A percentile compares a stretch with the other conserved stretches of the same genome.
Conservation (phyloP, 30 jellyfish, hydroid and myxozoan genomes). For the Pelagia noctiluca region DNA sequence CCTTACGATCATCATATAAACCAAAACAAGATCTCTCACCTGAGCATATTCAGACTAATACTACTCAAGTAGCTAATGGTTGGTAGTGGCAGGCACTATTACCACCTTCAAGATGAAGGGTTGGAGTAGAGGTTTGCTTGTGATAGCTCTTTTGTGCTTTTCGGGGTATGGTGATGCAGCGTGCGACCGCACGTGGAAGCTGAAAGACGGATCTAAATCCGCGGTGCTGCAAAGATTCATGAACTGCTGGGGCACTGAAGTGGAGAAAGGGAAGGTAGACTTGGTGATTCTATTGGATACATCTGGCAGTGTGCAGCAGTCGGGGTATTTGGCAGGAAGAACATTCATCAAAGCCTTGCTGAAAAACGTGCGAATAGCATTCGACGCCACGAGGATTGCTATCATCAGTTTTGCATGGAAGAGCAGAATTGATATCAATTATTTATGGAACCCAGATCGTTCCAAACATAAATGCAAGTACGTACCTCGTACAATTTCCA, state of each 20-base stretch:
- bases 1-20: no score
- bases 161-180: no score
- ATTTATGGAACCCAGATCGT: slow-evolving; percentile 68
- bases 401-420: slow-evolving; percentile 75
- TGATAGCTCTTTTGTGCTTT: no score
- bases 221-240: no score
- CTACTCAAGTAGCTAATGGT: no score
- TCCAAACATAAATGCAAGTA: slow-evolving; percentile 88
- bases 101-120: no score
- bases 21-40: no score
- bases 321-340: slow-evolving; percentile 82
- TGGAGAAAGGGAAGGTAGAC: slow-evolving; percentile 90
- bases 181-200: no score
- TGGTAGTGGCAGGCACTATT: no score
- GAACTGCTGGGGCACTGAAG: slow-evolving; percentile 92
- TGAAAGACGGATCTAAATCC: no score
- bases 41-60: no score
- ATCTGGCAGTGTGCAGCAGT: slow-evolving; percentile 91
- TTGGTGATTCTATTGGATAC: slow-evolving; percentile 84
- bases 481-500: slow-evolving; percentile 3
- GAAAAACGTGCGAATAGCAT: slow-evolving; percentile 85
- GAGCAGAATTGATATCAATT: slow-evolving; percentile 70
- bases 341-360: slow-evolving; percentile 80
- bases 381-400: slow-evolving; percentile 95
- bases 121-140: no score